phyloP scores from a whole-genome alignment of 2,888 invertebrate genomes.

The Andrena trimmerana region DNA sequence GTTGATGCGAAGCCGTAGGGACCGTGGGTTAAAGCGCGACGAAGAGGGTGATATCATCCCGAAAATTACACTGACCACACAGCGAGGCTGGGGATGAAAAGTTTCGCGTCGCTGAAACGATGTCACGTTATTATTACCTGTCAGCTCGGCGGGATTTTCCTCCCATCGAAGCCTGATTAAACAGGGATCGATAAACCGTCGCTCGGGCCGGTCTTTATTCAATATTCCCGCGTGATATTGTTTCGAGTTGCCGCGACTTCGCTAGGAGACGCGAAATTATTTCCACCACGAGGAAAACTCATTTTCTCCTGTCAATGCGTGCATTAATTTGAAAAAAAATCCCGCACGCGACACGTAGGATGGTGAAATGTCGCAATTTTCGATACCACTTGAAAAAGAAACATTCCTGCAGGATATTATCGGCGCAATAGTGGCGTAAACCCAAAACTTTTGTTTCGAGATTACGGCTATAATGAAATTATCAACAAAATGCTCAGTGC shows the following conservation, averaged over 20 bases:
- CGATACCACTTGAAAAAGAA: too few relatives aligned
- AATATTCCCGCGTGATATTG: conserved; percentile 27
- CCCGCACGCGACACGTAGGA: neutral
- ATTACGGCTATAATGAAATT: too few relatives aligned
- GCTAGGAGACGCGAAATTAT: conserved; percentile 5
- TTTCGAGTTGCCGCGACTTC: neutral
- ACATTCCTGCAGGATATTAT: too few relatives aligned
- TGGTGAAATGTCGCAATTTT: too few relatives aligned
- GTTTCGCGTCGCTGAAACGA: conserved; percentile 3
- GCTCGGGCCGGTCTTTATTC: conserved; percentile 21
- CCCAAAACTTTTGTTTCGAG: too few relatives aligned
- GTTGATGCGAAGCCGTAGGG: neutral
- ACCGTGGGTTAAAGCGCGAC: conserved; percentile 2
- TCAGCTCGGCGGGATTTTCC: conserved; percentile 27
- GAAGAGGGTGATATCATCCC: neutral
- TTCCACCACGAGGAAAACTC: conserved; percentile 21
- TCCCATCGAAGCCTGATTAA: conserved; percentile 23
- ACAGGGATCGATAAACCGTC: conserved; percentile 38
- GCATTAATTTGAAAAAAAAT: neutral
- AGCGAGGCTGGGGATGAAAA: neutral
- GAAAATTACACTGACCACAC: conserved; percentile 21
- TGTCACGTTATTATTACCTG: conserved; percentile 14
- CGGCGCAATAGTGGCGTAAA: too few relatives aligned
- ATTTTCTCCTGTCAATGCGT: conserved; percentile 19
- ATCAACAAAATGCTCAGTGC: too few relatives aligned